Evolutionary conservation across 2,797 vertebrate species (phyloP).

Genomic region (Urocyon cinereoargenteus): DNA sequence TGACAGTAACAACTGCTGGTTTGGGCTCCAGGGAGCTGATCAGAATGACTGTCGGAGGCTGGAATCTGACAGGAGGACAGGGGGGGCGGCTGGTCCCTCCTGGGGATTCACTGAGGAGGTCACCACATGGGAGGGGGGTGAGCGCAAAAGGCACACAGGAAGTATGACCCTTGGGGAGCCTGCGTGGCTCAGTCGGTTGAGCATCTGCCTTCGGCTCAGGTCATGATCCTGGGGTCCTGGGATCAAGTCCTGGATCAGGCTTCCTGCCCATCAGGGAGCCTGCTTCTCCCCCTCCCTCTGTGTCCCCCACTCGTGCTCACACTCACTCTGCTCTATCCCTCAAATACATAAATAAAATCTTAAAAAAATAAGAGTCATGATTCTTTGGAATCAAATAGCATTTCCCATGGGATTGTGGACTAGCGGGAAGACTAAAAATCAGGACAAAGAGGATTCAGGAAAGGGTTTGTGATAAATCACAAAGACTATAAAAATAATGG

Average conservation of each 20-base stretch:
- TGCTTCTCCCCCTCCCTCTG: too few relatives aligned
- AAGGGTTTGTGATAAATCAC: background rate
- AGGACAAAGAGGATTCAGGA: background rate
- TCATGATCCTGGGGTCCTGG: too few relatives aligned
- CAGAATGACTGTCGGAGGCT: background rate
- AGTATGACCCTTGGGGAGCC: too few relatives aligned
- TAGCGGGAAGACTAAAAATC: background rate
- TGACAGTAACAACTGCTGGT: background rate
- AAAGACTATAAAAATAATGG: background rate
- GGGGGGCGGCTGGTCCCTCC: background rate
- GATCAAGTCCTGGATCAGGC: too few relatives aligned
- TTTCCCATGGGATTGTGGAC: background rate
- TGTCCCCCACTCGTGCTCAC: too few relatives aligned
- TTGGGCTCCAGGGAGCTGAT: background rate
- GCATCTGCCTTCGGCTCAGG: too few relatives aligned
- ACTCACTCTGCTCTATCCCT: too few relatives aligned
- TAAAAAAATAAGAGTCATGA: background rate
- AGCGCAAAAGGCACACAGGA: background rate
- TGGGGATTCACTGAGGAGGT: background rate
- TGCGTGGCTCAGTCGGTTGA: too few relatives aligned
- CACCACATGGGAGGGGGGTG: background rate
- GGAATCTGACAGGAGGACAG: background rate
- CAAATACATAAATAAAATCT: too few relatives aligned
- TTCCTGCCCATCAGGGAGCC: too few relatives aligned
- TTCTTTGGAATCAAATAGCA: background rate